Evolutionary conservation across 2,888 invertebrate species (phyloP), one percentile per base, ranked within the genome.

Genomic region (Heliconius erato): DNA sequence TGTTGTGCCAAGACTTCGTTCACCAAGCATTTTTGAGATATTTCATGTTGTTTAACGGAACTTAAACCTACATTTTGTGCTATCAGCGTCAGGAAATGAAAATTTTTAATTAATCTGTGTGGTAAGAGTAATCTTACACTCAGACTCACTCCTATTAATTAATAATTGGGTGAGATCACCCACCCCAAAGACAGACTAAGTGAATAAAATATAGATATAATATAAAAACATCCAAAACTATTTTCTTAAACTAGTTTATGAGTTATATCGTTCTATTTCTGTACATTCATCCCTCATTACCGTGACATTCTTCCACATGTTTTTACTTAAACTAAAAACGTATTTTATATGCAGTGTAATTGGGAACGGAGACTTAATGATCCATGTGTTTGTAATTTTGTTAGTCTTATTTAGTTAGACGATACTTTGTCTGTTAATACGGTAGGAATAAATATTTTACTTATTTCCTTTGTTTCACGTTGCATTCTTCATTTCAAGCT

Each of bases 341-440:
- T 80, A 81, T 80, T 84, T 81, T 80, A 85, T 69, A 80, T 85
- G 79, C 32, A 77, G 74, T 77, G 68, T 84, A 68, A 86, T 84
- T 83, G 84, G 83, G 81, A 80, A 74, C 59, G 63, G 72, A 79
- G 82, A 74, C 78, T 81, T 81, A 77, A 83, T 83, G 80, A 79
- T 79, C 83, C 86, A 83, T 82, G 79, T 86, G 86, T 79, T 83
- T 74, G 83, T 83, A 86, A 85, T 86, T 86, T 79, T 84, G 81
- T 85, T 83, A 78, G 63, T 80, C 77, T 40, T 65, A 63, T 80
- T 84, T 74, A 82, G 28, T 77, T 83, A 76, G 74, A 81, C 72
- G 68, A 83, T 81, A 82, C 79, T 83, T 80, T 84, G 74, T 49
- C 71, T 65, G 63, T 82, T 68, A 76, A 78, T 82, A 79, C 69